Conservation (phyloP, 1,140 invertebrate genomes). For the Pseudomyrmex cubaensis region DNA sequence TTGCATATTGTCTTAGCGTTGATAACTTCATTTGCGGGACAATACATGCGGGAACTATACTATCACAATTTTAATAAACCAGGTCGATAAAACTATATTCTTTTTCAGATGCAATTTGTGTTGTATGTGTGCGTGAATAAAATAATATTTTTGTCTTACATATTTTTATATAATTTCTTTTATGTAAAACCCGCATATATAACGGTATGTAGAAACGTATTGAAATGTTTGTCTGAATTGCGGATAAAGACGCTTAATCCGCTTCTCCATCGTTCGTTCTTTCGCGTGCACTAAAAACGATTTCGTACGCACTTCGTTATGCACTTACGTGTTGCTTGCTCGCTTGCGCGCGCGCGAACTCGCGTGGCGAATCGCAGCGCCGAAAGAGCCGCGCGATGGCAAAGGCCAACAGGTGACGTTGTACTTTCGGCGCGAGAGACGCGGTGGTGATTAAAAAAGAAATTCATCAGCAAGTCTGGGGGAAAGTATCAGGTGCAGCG, state of each 20-base stretch:
- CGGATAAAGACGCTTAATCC: conserved; percentile 5
- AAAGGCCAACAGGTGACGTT: conserved; percentile 69
- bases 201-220: not conserved
- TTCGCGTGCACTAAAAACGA: conserved; percentile 28
- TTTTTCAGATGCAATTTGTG: not conserved
- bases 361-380: conserved; percentile 70
- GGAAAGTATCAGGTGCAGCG: conserved; percentile 77
- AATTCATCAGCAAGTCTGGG: conserved; percentile 70
- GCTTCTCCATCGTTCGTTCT: not conserved
- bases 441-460: conserved; percentile 72
- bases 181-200: not conserved
- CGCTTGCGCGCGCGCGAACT: conserved; percentile 55
- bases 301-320: conserved; percentile 53
- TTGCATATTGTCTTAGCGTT: conserved; percentile 25
- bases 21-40: conserved; percentile 35
- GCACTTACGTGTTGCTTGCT: conserved; percentile 55
- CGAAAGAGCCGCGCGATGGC: conserved; percentile 53
- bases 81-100: not conserved
- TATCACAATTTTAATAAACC: conserved; percentile 8
- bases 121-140: not conserved
- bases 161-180: not conserved
- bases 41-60: not conserved
- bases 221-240: not conserved
- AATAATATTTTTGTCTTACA: not conserved
- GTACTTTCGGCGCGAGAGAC: conserved; percentile 65